These are phyloP conservation scores for Metalampra italica DNA, from an alignment of 2,888 invertebrate genomes.

Conservation along the genomic window DNA sequence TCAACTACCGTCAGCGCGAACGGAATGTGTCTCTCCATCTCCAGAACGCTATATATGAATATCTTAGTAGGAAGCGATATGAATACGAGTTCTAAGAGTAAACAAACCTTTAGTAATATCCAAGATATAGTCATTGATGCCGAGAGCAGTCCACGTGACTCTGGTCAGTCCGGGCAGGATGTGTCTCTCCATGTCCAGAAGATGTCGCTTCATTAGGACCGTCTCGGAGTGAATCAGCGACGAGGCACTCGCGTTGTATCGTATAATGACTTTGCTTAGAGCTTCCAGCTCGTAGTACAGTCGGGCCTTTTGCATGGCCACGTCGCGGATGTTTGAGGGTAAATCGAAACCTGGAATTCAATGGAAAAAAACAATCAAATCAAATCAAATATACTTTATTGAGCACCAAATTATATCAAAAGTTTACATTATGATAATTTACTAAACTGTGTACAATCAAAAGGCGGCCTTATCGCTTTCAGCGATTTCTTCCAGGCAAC, in stretches of 20 bases:
- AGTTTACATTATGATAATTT: no score
- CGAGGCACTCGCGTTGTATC: slow-evolving; percentile 82
- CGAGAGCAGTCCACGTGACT: slow-evolving; percentile 92
- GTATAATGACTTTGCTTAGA: slow-evolving; percentile 76
- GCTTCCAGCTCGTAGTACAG: slow-evolving; percentile 82
- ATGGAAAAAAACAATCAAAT: no score
- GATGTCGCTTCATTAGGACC: slow-evolving; percentile 82
- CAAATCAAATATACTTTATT: no score
- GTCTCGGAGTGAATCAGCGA: slow-evolving; percentile 86
- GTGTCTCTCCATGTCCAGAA: slow-evolving; percentile 84
- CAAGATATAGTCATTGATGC: slow-evolving; percentile 84
- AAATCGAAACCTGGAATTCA: slow-evolving; percentile 51
- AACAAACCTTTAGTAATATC: slow-evolving; percentile 63
- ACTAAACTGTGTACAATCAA: no score
- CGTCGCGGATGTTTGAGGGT: slow-evolving; percentile 70
- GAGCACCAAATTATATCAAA: no score
- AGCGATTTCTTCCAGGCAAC: no score
- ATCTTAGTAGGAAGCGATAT: no score
- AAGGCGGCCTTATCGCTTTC: no score
- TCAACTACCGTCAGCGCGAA: no score
- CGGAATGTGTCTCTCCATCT: no score
- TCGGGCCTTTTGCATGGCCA: slow-evolving; percentile 80
- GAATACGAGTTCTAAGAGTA: no score
- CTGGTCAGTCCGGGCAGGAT: slow-evolving; percentile 90
- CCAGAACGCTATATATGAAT: no score